Evolutionary conservation across 2,888 invertebrate species (phyloP).

Genomic region (Campoplex capitator): DNA sequence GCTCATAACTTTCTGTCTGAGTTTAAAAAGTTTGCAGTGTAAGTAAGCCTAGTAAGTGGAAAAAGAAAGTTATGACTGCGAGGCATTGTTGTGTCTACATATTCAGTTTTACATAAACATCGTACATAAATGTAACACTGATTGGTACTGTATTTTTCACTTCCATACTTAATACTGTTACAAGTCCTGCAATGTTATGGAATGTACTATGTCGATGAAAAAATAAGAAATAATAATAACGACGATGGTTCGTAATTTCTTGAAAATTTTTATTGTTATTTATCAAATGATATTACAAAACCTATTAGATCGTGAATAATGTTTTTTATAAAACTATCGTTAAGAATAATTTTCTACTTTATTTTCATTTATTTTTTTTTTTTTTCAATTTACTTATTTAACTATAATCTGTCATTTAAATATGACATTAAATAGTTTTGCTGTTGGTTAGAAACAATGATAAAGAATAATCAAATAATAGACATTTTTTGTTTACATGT

Average conservation of each 20-base stretch:
- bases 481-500: no score
- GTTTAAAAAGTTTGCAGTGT: neutral
- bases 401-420: no score
- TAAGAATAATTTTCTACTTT: no score
- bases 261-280: neutral
- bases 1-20: conserved; percentile 2
- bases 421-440: no score
- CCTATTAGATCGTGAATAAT: no score
- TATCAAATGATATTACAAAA: no score
- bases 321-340: no score
- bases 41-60: neutral
- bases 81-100: neutral
- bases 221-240: neutral
- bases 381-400: no score
- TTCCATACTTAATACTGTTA: neutral
- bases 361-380: no score
- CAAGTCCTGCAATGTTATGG: neutral
- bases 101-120: conserved; percentile 1
- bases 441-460: no score
- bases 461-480: no score
- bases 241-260: neutral
- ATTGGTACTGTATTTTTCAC: neutral
- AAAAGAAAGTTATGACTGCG: neutral
- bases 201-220: neutral
- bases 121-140: neutral